Evolutionary conservation across 2,113 vertebrate genomes (phyloP).

Genomic region (Dolichotis patagonum): DNA sequence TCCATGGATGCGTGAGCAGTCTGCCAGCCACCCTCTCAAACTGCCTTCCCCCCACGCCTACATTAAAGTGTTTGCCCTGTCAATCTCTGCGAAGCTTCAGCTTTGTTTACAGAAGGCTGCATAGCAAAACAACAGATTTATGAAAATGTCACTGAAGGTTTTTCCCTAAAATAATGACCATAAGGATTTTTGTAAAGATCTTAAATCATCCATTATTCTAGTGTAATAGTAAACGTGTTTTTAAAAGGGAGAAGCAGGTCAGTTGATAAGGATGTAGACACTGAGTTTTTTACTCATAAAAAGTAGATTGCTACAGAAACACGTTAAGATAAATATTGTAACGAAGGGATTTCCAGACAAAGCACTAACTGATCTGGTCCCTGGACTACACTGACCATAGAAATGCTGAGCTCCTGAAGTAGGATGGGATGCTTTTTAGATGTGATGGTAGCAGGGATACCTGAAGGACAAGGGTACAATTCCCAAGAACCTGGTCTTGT

Average conservation of each 20-base stretch:
- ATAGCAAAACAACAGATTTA: conserved; percentile 27
- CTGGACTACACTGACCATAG: not conserved
- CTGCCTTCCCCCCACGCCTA: not conserved
- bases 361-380: not conserved
- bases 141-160: conserved; percentile 47
- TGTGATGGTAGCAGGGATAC: not conserved
- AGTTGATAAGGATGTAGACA: not conserved
- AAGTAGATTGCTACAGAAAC: conserved; percentile 3
- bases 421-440: not conserved
- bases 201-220: not conserved
- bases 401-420: not conserved
- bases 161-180: not conserved
- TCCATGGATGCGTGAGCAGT: not conserved
- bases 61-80: not conserved
- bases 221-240: not conserved
- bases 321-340: not conserved
- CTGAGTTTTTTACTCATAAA: not conserved
- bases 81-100: not conserved
- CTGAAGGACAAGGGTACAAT: not conserved
- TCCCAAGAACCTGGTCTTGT: not conserved
- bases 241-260: not conserved
- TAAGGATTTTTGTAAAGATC: not conserved
- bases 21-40: not conserved
- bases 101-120: conserved; percentile 40
- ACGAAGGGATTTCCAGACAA: not conserved